These are phyloP conservation scores for Cyprinodon variegatus DNA, from an alignment of 2,113 vertebrate genomes.

Conservation along the genomic window DNA sequence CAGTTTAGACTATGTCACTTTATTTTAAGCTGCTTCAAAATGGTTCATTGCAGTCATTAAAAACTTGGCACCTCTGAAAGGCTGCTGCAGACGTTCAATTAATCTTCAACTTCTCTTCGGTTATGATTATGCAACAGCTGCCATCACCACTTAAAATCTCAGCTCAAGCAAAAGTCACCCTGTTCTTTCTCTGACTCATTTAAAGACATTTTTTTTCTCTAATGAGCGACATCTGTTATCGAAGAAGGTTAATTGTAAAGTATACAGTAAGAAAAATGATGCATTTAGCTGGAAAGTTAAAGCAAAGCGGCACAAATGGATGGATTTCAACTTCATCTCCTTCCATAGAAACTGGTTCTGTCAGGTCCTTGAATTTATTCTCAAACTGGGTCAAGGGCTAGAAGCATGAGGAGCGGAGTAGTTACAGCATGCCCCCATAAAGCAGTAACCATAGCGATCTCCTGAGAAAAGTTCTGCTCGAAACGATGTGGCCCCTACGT, in stretches of 20 bases:
- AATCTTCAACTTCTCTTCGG: background rate
- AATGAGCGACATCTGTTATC: background rate
- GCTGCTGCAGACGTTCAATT: background rate
- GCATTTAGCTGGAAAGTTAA: background rate
- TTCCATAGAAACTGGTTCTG: conserved; percentile 4
- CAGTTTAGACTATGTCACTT: too few species aligned
- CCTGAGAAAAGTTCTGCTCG: conserved; percentile 47
- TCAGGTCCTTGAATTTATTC: conserved; percentile 39
- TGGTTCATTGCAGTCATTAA: background rate
- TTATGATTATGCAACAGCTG: background rate
- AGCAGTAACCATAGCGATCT: conserved; percentile 39
- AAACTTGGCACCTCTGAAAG: background rate
- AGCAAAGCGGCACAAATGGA: background rate
- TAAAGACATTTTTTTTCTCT: background rate
- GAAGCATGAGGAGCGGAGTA: conserved; percentile 32
- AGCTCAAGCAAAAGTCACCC: background rate
- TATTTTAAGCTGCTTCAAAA: background rate
- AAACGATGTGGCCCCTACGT: conserved; percentile 17
- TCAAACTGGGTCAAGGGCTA: conserved; percentile 61
- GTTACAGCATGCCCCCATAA: conserved; percentile 23
- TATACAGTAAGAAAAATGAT: background rate
- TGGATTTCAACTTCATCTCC: background rate
- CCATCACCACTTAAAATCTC: background rate
- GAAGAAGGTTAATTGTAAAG: background rate
- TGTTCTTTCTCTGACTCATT: background rate